Base-by-base conservation (phyloP, 2,797 vertebrate species). In the Pangasius macronema region DNA sequence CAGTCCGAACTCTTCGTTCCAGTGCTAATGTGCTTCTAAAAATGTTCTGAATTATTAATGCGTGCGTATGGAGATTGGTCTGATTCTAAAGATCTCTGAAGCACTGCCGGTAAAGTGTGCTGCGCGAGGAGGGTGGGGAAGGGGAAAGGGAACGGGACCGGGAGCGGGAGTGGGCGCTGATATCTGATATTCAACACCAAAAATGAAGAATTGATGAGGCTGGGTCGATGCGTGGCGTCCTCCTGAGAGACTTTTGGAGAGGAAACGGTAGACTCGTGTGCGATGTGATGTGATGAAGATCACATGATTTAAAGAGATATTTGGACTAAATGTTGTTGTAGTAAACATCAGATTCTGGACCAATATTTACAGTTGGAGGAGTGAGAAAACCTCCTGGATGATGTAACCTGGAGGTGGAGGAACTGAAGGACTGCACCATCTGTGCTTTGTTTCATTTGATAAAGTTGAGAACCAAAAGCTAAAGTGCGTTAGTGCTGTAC, bases 141-240 rank as follows among this genome's bases (percentile, higher is more conserved):
- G 46, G 53, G 87, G 77, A n/a, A 67, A 30, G 42, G 76, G 55
- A 55, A 36, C 22, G 79, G 87, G 77, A n/a, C 72, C 24, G 42
- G 76, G 55, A 55, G 24, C 22, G 79, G 57, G 80, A 77, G 85
- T 87, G 79, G 88, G 86, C 83, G 68, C 85, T 75, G 88, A 88
- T 88, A 89, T 87, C 85, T 75, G 88, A 88, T 88, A 89, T 87
- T 77, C 59, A 82, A 83, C 88, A 77, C 85, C 18, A 84, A 57
- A 72, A 49, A 90, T 90, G 72, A 88, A 88, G 84, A 87, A 89
- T 88, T 90, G 49, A 90, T 89, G 90, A 90, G 82, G 18, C 70
- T 22, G 61, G 86, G 76, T 67, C 83, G 85, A 89, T 90, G 53
- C 61, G 61, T 90, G 76, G 83, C 67, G 67, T 83, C 22, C 85